A percentile compares a stretch with the other conserved stretches of the same genome.
Conservation (phyloP, 2,888 invertebrate genomes). For the Eumerus sabulonum region DNA sequence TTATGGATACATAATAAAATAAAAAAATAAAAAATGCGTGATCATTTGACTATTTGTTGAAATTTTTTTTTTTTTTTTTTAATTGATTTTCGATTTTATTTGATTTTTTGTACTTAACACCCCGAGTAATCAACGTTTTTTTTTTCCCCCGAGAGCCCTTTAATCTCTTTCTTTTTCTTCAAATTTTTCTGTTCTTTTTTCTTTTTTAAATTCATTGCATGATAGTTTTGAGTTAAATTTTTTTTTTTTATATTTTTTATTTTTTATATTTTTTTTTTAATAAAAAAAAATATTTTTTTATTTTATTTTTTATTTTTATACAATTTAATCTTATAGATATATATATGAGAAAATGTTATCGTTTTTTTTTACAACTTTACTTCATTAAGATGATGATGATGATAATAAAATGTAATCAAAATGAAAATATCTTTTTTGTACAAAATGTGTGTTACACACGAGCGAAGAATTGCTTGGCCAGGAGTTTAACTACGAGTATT, state of each 20-base stretch:
- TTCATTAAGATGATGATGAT: not conserved
- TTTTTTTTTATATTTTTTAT: constrained; percentile 29
- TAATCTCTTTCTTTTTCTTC: not conserved
- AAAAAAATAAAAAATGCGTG: constrained; percentile 23
- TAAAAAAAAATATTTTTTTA: too few species aligned
- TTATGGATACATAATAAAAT: constrained; percentile 25
- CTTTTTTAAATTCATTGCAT: constrained; percentile 49
- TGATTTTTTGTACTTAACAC: constrained; percentile 41
- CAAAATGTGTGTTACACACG: too few species aligned
- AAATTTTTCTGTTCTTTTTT: constrained; percentile 8
- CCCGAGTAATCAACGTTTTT: constrained; percentile 13
- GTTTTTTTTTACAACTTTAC: not conserved
- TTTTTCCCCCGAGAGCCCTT: too few species aligned
- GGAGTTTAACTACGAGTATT: too few species aligned
- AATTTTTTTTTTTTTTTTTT: constrained; percentile 26
- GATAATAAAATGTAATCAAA: constrained; percentile 64
- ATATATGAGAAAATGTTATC: constrained; percentile 34
- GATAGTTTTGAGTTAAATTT: constrained; percentile 17
- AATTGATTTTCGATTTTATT: constrained; percentile 23
- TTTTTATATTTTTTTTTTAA: not conserved
- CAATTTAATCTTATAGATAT: too few species aligned
- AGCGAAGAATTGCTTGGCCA: too few species aligned
- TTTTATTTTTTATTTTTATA: constrained; percentile 2
- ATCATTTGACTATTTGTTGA: constrained; percentile 42
- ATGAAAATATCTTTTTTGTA: constrained; percentile 25